Evolutionary conservation across 2,113 vertebrate genomes (phyloP).

Genomic region (Actenoides hombroni): DNA sequence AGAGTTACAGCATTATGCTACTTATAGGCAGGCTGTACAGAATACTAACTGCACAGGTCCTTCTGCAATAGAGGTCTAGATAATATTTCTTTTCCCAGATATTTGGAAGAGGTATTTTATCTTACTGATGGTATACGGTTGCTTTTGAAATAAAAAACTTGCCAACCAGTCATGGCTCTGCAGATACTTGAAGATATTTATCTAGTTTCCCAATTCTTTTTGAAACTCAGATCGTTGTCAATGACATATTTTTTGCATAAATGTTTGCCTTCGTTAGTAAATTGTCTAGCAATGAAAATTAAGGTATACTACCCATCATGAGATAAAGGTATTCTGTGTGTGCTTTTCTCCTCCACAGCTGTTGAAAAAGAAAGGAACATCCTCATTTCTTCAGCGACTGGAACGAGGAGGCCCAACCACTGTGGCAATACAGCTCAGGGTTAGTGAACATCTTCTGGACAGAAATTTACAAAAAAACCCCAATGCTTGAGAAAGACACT

Average conservation of each 20-base stretch:
- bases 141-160: conserved; percentile 6
- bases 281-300: background rate
- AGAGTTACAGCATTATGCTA: background rate
- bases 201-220: background rate
- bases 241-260: background rate
- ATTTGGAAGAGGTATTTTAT: background rate
- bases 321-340: background rate
- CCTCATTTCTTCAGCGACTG: conserved; percentile 85
- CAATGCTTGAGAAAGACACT: background rate
- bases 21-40: background rate
- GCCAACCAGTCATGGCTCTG: background rate
- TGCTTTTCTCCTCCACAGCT: conserved; percentile 74
- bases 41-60: background rate
- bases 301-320: background rate
- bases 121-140: background rate
- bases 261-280: background rate
- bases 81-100: background rate
- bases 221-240: background rate
- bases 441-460: conserved; percentile 61
- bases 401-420: conserved; percentile 86
- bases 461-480: background rate
- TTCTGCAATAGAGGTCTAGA: background rate
- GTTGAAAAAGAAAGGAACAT: conserved; percentile 88
- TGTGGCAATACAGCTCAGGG: conserved; percentile 86
- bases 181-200: background rate